phyloP scores from a whole-genome alignment of 2,113 vertebrate species.

The Otis tarda region DNA sequence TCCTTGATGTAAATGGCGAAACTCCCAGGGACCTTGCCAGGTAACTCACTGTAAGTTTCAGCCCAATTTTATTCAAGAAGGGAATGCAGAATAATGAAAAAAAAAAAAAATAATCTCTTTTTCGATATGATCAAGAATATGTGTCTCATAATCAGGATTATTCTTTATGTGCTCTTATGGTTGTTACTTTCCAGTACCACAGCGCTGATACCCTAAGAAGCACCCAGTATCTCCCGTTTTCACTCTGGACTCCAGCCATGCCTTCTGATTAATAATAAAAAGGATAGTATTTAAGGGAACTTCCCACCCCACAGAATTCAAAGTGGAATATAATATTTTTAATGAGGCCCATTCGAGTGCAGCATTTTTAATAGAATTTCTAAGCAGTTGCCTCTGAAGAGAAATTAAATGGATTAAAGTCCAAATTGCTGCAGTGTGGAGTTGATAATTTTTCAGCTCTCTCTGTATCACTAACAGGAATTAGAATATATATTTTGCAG shows the following conservation, averaged over 20 bases:
- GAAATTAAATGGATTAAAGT: slow-evolving; percentile 14
- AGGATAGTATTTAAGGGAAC: neutral
- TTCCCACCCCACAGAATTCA: neutral
- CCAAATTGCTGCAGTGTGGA: slow-evolving; percentile 14
- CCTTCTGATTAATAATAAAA: neutral
- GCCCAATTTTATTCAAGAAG: neutral
- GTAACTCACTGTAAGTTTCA: neutral
- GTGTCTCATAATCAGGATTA: neutral
- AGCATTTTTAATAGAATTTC: slow-evolving; percentile 18
- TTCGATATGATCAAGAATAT: neutral
- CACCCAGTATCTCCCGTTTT: neutral
- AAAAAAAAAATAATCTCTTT: neutral
- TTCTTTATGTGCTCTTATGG: neutral
- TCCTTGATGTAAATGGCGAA: neutral
- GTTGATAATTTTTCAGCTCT: neutral
- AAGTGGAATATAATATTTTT: neutral
- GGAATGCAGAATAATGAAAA: neutral
- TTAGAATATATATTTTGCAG: neutral
- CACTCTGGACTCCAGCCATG: neutral
- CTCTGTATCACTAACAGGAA: neutral
- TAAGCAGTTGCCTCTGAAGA: slow-evolving; percentile 11
- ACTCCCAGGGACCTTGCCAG: neutral
- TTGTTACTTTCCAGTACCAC: neutral
- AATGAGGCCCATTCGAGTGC: neutral
- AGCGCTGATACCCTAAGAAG: neutral